Base-by-base conservation (phyloP, 2,888 invertebrate species). In the Anorthoa munda region DNA sequence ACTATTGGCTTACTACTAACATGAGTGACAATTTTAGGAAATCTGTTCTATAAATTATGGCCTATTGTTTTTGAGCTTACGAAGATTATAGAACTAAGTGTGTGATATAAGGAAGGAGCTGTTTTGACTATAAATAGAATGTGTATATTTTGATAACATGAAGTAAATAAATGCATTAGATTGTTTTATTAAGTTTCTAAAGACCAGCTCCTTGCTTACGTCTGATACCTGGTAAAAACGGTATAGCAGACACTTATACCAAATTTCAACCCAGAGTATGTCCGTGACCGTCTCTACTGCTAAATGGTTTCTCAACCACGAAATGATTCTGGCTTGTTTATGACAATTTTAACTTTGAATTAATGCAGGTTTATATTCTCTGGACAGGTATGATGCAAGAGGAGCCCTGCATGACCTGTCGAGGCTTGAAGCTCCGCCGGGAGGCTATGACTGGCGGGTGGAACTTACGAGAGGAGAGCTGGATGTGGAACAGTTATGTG, bases 331-430 rank as follows among this genome's bases (percentile, higher is more conserved):
- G 86, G 83, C 72, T 77, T 75, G n/a, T 7, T 45, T 45, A 17
- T 31, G 18, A 72, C 53, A 3, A 0, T 77, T 70, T 11, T 66
- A 53, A 59, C 50, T 50, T 65, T 23, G 55, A 45, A 79, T 75
- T 86, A 59, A 86, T 75, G 68, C 77, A 26, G 26, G 4, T 5
- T 48, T 77, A 87, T 91, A 70, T 78, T 82, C 88, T 92, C 84
- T 94, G 91, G 85, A 82, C 94, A 99, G 99, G 97, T 99, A 99
- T 96, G 99, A 99, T 97, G 99, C 98, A 80, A 97, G 99, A 86
- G 99, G 99, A 75, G 98, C 99, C 72, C 97, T 99, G 87, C 98
- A 98, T 89, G 99, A 99, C 95, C 97, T 99, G 90, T 95, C 97
- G 67, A 96, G 97, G 48, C 98, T 98, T 92, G 99, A 99, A 94